Evolutionary conservation across 2,797 vertebrate species (phyloP), one percentile per base, ranked within the genome.

Genomic region (Clarias platycephalus): DNA sequence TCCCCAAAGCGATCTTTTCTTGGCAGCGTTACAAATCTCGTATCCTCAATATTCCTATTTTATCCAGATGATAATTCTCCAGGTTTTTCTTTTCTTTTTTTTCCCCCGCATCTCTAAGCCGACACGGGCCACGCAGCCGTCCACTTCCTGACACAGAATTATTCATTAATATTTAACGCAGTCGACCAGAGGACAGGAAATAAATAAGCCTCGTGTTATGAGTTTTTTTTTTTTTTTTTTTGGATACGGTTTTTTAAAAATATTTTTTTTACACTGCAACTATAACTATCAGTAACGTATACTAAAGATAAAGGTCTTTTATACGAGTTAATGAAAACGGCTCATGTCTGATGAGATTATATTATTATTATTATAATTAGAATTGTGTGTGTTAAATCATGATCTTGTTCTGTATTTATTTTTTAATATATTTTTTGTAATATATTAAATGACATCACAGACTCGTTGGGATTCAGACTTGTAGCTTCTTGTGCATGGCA

Each of bases 1-100:
- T 77, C 85, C 64, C 68, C 55, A 77, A 28, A 86, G 81, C 80
- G 53, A 77, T 60, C 81, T 64, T 83, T 80, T 71, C 26, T 83
- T 80, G 62, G 63, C 40, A 62, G 76, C 16, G 16, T 15, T 34
- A 83, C 67, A 70, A 58, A 86, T 83, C 68, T 82, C 34, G 49
- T 74, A 80, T 70, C 78, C 55, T 83, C 67, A 64, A 31, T 37
- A 72, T 74, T 79, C 74, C 67, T 22, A 20, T 66, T 80, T 64
- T 80, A 80, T 80, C 49, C 75, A 79, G 76, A 86, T 77, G 74
- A 63, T 77, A 58, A 63, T 78, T 31, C 64, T 58, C 22, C 40
- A 58, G 55, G 24, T 66, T 55, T n/a, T 24, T 44, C 16, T 60
- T 60, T 0, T 60, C 22, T 60, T 60, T 60, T 22, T 60, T 60